A percentile compares a stretch with the other conserved stretches of the same genome.
phyloP scores from a whole-genome alignment of 2,113 vertebrate species.

The Acrocephalus arundinaceus region DNA sequence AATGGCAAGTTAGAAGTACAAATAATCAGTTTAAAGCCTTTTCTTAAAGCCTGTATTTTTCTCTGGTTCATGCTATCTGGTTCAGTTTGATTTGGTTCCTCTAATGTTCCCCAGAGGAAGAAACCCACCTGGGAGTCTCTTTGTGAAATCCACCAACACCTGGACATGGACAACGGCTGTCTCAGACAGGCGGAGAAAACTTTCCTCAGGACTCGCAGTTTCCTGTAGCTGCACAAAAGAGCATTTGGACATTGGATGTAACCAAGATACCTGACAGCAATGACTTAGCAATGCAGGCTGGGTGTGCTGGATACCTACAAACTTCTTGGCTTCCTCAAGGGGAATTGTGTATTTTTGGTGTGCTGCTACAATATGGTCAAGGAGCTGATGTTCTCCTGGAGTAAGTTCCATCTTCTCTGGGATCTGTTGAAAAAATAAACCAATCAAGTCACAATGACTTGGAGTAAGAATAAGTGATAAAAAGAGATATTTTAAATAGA shows the following conservation, averaged over 20 bases:
- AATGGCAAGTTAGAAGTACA: neutral
- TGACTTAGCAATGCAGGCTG: neutral
- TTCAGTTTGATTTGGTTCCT: neutral
- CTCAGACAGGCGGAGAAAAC: constrained; percentile 75
- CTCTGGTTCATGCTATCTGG: neutral
- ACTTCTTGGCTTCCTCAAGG: constrained; percentile 75
- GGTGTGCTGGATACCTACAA: constrained; percentile 74
- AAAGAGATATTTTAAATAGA: neutral
- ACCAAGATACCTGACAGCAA: neutral
- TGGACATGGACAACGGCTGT: constrained; percentile 76
- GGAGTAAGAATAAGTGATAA: neutral
- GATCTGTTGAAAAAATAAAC: constrained; percentile 24
- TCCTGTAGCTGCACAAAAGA: constrained; percentile 79
- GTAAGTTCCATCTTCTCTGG: constrained; percentile 73
- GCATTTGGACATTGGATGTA: neutral
- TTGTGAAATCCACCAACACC: constrained; percentile 85
- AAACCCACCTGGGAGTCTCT: constrained; percentile 79
- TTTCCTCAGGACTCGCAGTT: constrained; percentile 76
- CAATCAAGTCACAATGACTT: neutral
- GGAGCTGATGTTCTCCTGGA: constrained; percentile 82
- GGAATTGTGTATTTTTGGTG: constrained; percentile 82
- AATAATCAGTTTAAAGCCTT: neutral
- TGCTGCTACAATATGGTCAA: constrained; percentile 86
- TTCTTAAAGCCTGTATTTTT: neutral
- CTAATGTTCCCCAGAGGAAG: neutral